Evolutionary conservation across 2,797 vertebrate species (phyloP).

Genomic region (Alosa sapidissima): DNA sequence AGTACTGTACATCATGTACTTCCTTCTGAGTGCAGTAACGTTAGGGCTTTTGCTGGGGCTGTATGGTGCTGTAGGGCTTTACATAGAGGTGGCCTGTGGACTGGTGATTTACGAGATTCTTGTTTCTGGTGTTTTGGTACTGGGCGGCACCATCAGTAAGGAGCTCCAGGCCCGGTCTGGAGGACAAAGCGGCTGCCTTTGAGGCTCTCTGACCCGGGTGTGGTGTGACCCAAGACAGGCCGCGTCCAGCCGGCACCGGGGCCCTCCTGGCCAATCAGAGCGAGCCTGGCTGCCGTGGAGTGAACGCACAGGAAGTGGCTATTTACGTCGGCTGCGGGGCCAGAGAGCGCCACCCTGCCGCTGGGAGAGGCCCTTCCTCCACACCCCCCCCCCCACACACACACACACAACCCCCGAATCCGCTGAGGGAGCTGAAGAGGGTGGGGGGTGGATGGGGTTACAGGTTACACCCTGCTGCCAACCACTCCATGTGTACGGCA

Average conservation of each 20-base stretch:
- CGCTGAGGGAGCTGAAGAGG: not conserved
- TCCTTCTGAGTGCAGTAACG: no score
- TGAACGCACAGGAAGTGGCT: slow-evolving; percentile 58
- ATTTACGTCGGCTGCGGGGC: slow-evolving; percentile 50
- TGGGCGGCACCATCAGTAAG: not conserved
- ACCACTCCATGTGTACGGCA: not conserved
- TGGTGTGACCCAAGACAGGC: slow-evolving; percentile 38
- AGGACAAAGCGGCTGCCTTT: slow-evolving; percentile 35
- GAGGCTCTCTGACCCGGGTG: slow-evolving; percentile 43
- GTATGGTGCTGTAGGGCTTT: not conserved
- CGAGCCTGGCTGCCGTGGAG: slow-evolving; percentile 5
- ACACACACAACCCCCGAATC: not conserved
- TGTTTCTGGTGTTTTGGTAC: not conserved
- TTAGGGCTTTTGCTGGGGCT: not conserved
- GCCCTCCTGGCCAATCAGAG: not conserved
- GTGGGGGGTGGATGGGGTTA: not conserved
- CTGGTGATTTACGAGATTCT: not conserved
- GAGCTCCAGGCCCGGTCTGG: not conserved
- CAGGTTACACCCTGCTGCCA: slow-evolving; percentile 15
- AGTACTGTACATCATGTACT: not conserved
- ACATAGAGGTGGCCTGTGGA: not conserved
- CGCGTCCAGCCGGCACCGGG: not conserved
- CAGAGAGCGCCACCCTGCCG: slow-evolving; percentile 54
- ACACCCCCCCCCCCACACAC: slow-evolving; percentile 17
- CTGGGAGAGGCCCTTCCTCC: slow-evolving; percentile 41